Percentiles rank a stretch among this genome's conserved stretches.
phyloP scores from a whole-genome alignment of 1,140 invertebrate genomes.

The Lysiphlebus fabarum region DNA sequence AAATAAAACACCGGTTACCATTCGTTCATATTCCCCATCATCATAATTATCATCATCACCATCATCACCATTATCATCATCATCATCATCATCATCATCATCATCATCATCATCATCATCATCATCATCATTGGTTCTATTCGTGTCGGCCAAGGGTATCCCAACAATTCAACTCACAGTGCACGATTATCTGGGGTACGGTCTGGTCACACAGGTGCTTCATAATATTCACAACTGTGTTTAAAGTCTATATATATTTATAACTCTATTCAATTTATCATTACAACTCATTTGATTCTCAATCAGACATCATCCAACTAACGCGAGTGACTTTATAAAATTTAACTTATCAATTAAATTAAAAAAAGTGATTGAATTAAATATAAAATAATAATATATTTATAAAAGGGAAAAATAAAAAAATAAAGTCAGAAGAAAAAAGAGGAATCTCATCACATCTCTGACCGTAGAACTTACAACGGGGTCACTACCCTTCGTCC shows the following conservation, averaged over 20 bases:
- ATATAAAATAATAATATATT: constrained; percentile 5
- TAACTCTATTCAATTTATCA: not conserved
- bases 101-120: constrained; percentile 10
- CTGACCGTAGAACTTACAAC: constrained; percentile 29
- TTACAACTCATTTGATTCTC: too few relatives aligned
- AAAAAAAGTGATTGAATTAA: constrained; percentile 10
- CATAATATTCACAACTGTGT: not conserved
- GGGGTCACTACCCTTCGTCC: constrained; percentile 50
- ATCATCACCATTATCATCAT: too few relatives aligned
- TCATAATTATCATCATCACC: too few relatives aligned
- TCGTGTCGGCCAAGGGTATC: constrained; percentile 30
- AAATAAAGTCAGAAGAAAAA: constrained; percentile 3
- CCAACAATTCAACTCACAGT: constrained; percentile 30
- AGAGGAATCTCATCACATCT: constrained; percentile 18
- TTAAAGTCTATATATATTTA: too few relatives aligned
- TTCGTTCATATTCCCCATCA: too few relatives aligned
- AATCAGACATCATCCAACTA: not conserved
- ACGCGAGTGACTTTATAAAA: not conserved
- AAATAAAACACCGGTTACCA: too few relatives aligned
- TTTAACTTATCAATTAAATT: too few relatives aligned
- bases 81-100: too few relatives aligned
- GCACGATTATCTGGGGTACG: constrained; percentile 36
- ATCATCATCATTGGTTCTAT: constrained; percentile 1
- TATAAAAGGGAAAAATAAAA: not conserved
- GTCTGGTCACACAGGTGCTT: constrained; percentile 24